Evolutionary conservation across 2,888 invertebrate genomes (phyloP).

Genomic region (Pristionchus mayeri): DNA sequence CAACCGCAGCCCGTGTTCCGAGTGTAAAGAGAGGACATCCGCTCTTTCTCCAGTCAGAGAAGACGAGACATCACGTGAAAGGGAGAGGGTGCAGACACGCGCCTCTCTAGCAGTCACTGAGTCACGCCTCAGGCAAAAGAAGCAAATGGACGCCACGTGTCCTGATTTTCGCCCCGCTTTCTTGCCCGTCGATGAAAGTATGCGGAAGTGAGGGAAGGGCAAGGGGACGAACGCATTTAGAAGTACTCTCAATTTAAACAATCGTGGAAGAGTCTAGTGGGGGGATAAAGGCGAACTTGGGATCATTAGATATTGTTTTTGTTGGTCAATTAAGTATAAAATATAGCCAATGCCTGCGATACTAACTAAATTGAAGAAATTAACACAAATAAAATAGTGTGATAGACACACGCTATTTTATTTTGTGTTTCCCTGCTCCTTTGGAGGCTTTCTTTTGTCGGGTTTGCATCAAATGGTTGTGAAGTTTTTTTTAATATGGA

Average conservation of each 20-base stretch:
- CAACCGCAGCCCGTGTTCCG: background rate
- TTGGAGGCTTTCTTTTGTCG: too few relatives aligned
- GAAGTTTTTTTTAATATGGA: background rate
- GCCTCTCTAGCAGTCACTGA: background rate
- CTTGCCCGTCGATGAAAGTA: background rate
- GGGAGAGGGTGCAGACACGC: background rate
- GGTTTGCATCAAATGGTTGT: too few relatives aligned
- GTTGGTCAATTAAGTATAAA: too few relatives aligned
- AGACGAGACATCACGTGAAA: background rate
- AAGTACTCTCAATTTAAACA: background rate
- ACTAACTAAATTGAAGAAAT: too few relatives aligned
- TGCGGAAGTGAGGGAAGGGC: background rate
- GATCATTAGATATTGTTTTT: background rate
- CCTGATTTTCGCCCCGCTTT: background rate
- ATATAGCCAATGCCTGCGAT: too few relatives aligned
- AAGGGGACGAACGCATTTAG: background rate
- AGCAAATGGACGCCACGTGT: slow-evolving; percentile 20
- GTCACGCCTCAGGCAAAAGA: background rate
- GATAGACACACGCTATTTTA: too few relatives aligned
- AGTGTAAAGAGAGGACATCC: background rate
- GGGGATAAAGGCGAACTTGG: background rate
- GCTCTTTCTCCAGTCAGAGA: background rate
- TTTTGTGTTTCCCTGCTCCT: too few relatives aligned
- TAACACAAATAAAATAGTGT: too few relatives aligned
- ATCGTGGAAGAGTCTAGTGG: background rate